Evolutionary conservation across 2,797 vertebrate species (phyloP), one percentile per base, ranked within the genome.

Genomic region (Meriones psammophilus): DNA sequence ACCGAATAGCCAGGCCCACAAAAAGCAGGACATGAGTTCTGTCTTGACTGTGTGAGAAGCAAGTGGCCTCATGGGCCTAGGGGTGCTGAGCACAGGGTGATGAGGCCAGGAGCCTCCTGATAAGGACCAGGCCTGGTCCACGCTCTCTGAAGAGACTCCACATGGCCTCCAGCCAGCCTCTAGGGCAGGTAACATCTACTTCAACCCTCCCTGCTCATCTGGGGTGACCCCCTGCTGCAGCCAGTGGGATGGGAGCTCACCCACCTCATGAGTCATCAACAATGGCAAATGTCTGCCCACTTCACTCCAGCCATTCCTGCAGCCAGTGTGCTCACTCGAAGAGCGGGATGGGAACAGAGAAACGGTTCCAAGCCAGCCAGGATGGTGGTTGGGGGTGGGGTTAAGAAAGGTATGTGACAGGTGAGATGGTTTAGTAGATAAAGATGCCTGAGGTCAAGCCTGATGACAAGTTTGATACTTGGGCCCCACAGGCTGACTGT

Each of bases 81-180:
- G n/a, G 39, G 73, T 13, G 39, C 30, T 17, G 5, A 71, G 0
- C 0, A 0, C 24, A 66, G 24, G 66, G 62, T 42, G 54, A 12
- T 26, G 42, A 36, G 30, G 3, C 8, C 1, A 10, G 28, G 36
- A 56, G 36, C 18, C 14, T 42, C 50, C 50, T 1, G 3, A 50
- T 2, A 20, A 85, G 77, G 9, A 58, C 69, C 39, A 68, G 76
- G 50, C 50, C 56, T 42, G 42, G 26, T 2, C 15, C 36, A 30
- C 0, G 1, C 36, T 76, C 42, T 56, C 68, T 33, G 13, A 54
- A 28, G 66, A 39, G 64, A 3, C 1, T 56, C 30, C 26, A 17
- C 66, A 0, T 18, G 60, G 39, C 24, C 5, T 58, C 77, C 39
- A 62, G 14, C 56, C 18, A 60, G 80, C 20, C 17, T 33, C 64